A percentile compares a stretch with the other conserved stretches of the same genome.
Evolutionary conservation across 2,113 vertebrate species (phyloP).

Genomic region (Apodemus sylvaticus): DNA sequence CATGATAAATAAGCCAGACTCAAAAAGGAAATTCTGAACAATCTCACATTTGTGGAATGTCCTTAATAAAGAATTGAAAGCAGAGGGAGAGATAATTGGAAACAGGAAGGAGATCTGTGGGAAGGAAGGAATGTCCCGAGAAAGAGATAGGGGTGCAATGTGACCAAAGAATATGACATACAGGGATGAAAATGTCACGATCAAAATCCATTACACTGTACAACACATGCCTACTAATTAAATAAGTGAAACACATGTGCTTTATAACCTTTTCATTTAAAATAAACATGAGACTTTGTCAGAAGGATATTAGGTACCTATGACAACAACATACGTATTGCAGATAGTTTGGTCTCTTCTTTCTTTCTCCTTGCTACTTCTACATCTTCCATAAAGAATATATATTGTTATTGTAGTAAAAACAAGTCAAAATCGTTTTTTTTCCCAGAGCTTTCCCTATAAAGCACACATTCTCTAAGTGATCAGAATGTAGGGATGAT

Average conservation of each 20-base stretch:
- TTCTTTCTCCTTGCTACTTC: background rate
- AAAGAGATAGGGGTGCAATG: background rate
- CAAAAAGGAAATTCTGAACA: background rate
- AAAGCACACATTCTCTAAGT: conserved; percentile 47
- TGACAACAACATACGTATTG: background rate
- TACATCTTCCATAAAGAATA: conserved; percentile 19
- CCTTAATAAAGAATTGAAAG: background rate
- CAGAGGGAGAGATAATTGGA: background rate
- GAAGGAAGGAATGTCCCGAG: background rate
- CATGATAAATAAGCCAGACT: background rate
- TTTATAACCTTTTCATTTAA: background rate
- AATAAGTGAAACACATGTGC: background rate
- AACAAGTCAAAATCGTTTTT: conserved; percentile 40
- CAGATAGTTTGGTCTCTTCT: conserved; percentile 1
- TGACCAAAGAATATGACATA: background rate
- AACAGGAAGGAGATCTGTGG: too few species aligned
- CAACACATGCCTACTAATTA: background rate
- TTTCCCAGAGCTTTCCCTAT: conserved; percentile 32
- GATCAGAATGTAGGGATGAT: conserved; percentile 52
- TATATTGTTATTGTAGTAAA: conserved; percentile 32
- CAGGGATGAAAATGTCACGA: background rate
- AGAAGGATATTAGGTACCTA: background rate
- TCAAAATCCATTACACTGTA: background rate
- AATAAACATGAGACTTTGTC: background rate
- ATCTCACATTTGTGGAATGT: background rate